A percentile compares a stretch with the other conserved stretches of the same genome.
Conservation (phyloP, 2,888 invertebrate species). For the Zygaena filipendulae region DNA sequence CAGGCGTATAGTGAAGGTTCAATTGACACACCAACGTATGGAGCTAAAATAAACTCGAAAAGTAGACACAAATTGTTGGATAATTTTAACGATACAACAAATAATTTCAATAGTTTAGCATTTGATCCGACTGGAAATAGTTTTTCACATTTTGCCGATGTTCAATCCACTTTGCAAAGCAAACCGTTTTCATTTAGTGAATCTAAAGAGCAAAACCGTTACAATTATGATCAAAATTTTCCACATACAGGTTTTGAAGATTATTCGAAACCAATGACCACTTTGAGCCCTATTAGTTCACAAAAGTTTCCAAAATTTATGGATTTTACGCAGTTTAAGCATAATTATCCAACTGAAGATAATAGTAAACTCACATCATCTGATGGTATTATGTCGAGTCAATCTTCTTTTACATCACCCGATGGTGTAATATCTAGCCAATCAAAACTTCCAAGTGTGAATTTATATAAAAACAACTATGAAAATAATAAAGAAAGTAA, state of each 20-base stretch:
- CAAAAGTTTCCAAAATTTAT: conserved; percentile 44
- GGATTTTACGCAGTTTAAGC: conserved; percentile 46
- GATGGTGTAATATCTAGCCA: too few relatives aligned
- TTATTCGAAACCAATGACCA: conserved; percentile 23
- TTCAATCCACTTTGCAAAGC: conserved; percentile 24
- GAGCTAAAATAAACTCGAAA: conserved; percentile 42
- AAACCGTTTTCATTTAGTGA: conserved; percentile 27
- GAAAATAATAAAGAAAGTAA: too few relatives aligned
- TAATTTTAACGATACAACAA: conserved; percentile 32
- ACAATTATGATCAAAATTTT: conserved; percentile 25
- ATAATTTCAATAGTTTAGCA: conserved; percentile 26
- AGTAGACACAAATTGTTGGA: conserved; percentile 27
- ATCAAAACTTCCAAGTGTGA: too few relatives aligned
- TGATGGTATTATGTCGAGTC: too few relatives aligned
- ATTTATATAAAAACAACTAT: too few relatives aligned
- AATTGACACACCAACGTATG: conserved; percentile 40
- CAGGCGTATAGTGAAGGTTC: too few relatives aligned
- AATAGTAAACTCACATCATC: conserved; percentile 30
- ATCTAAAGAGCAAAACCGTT: too few relatives aligned
- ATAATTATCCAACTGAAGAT: conserved; percentile 35
- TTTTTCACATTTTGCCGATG: conserved; percentile 25
- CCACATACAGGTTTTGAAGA: conserved; percentile 26
- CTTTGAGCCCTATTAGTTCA: conserved; percentile 21
- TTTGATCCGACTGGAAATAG: conserved; percentile 27
- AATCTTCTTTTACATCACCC: too few relatives aligned